Percentiles rank a stretch among this genome's conserved stretches.
Evolutionary conservation across 1,140 invertebrate genomes (phyloP).

Genomic region (Trypoxylus dichotomus): DNA sequence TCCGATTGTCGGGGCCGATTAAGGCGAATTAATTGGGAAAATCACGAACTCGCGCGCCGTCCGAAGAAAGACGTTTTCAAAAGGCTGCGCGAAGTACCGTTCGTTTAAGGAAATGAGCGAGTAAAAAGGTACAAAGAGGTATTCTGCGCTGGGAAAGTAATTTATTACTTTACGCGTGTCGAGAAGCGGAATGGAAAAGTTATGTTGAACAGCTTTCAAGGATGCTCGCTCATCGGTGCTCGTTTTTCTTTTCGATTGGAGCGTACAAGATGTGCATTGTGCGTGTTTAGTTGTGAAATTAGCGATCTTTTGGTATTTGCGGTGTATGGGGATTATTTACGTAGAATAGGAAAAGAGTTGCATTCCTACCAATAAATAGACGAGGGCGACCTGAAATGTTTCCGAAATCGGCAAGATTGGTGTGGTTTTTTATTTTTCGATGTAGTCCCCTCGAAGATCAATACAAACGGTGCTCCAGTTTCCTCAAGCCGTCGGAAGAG

Average conservation of each 20-base stretch:
- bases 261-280: not conserved
- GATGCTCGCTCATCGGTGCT: not conserved
- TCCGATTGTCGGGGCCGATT: not conserved
- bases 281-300: too few species aligned
- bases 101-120: slow-evolving; percentile 1
- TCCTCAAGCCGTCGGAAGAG: too few species aligned
- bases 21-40: slow-evolving; percentile 6
- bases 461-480: too few species aligned
- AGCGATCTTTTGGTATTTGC: too few species aligned
- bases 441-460: too few species aligned
- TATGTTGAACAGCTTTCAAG: slow-evolving; percentile 2
- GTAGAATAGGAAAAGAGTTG: too few species aligned
- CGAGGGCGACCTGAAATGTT: too few species aligned
- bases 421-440: too few species aligned
- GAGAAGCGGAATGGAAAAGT: not conserved
- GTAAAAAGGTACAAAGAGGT: slow-evolving; percentile 2
- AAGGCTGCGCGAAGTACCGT: not conserved
- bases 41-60: not conserved
- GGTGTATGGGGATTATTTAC: too few species aligned
- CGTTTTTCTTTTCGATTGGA: not conserved
- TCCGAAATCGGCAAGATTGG: too few species aligned
- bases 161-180: not conserved
- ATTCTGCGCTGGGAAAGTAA: not conserved
- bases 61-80: not conserved
- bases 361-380: too few species aligned